Conservation (phyloP, 2,888 invertebrate species). For the Glyphotaelius pellucidus region DNA sequence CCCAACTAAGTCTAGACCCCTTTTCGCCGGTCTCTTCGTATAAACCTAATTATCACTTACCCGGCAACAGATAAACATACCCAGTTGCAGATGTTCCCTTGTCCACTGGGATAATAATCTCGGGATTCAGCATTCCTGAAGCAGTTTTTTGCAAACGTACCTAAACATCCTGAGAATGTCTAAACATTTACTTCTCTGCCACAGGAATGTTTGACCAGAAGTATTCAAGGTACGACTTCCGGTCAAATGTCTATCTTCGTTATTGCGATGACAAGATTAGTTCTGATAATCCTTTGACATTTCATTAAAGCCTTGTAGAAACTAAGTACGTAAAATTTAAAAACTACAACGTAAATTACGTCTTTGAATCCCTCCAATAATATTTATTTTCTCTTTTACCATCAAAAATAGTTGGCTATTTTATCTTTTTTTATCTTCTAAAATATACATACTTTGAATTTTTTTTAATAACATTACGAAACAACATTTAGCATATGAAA, state of each 20-base stretch:
- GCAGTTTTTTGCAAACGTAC: background rate
- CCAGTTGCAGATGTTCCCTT: background rate
- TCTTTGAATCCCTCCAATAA: background rate
- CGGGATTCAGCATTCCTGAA: background rate
- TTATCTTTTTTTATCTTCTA: background rate
- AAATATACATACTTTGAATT: background rate
- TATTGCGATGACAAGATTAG: background rate
- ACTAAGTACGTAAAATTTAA: too few relatives aligned
- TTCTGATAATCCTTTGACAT: background rate
- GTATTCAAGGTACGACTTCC: conserved; percentile 35
- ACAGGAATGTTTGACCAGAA: conserved; percentile 11
- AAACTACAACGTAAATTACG: too few relatives aligned
- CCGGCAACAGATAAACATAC: background rate
- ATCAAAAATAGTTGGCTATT: background rate
- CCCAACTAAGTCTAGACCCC: too few relatives aligned
- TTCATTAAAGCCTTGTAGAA: background rate
- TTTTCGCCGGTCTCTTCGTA: too few relatives aligned
- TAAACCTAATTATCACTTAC: background rate
- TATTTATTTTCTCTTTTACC: background rate
- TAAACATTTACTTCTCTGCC: background rate
- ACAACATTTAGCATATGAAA: too few relatives aligned
- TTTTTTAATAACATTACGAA: too few relatives aligned
- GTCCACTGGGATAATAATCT: background rate
- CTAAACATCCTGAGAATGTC: background rate
- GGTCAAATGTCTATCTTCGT: conserved; percentile 5